Evolutionary conservation across 1,140 invertebrate genomes (phyloP), one percentile per base, ranked within the genome.

Genomic region (Akabosia matsudoensis): DNA sequence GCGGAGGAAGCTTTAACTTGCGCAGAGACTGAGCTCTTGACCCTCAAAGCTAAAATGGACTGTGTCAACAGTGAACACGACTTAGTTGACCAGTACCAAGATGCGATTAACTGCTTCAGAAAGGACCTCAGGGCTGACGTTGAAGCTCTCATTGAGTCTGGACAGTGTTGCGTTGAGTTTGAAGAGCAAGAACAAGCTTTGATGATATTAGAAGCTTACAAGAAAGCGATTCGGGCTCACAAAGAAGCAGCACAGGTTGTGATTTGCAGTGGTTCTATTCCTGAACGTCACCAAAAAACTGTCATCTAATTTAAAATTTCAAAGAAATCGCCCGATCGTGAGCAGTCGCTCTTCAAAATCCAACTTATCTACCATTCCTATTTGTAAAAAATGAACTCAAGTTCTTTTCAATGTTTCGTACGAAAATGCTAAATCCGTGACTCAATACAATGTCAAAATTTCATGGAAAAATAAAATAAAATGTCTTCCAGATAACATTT

Each of bases 221-320:
- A 30, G 61, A 26, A 22, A 30, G 61, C 28, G 22, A 30, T 67
- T 10, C 61, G 61, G 4, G 61, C 61, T 28, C 61, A 67, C 24
- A 67, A 67, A 30, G 61, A 67, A 18, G 30, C 45, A 16, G 70
- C 70, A 2, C 70, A 72, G 37, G 45, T 73, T 28, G 3, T 74
- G 61, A 22, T 67, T 31, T 67, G 61, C 61, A 30, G 26, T n/a
- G 61, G 61, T 10, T 2, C 28, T 4, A 31, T 67, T 31, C 61
- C 61, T 16, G 61, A 67, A 22, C 61, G 61, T 13, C 28, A 7
- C 1, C 24, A 28, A 28, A 10, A 30, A 7, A 67, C 61, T 13
- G 2, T 28, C 4, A 30, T 24, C 61, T 67, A n/a, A 67, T 24
- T 61, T 45, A 45, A 10, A 7, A 45, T 45, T 45, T 18, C 37